Base-by-base conservation (phyloP, 2,113 vertebrate genomes). In the Acanthisitta chloris region DNA sequence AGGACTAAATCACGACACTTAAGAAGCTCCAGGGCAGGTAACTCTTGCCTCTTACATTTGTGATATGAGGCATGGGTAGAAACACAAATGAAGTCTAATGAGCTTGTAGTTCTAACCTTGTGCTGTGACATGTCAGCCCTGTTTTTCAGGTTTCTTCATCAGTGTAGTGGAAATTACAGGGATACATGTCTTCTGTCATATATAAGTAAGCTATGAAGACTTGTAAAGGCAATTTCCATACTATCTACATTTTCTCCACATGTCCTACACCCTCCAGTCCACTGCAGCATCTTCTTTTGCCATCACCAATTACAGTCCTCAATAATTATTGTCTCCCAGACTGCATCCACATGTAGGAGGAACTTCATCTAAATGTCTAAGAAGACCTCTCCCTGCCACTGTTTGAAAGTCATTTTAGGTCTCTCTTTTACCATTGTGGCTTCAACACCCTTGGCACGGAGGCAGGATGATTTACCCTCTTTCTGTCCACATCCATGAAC, bases 381-480 rank as follows among this genome's bases (percentile, higher is more conserved):
- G 40, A 52, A 64, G 49, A 74, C 29, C 9, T 87, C 48, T 55
- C 51, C 28, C 51, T 62, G 20, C 48, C 48, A 79, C 33, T 42
- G 46, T 80, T 70, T 79, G 31, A 38, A 82, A 70, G 71, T 66
- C 2, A 66, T 74, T 94, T 94, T 62, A 78, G 28, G 59, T 31
- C 14, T 88, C 12, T 15, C 55, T 81, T 82, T 91, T 48, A 86
- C 42, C 42, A 62, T 24, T 86, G 25, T 16, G 8, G 10, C 42
- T 88, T 79, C 55, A 82, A 66, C 16, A 24, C 16, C 38, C 70
- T 48, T 51, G 66, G n/a, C 31, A 82, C 17, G 79, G 46, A 86
- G 42, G 36, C 16, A 51, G 14, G 42, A 38, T 74, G 55, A 57
- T 59, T 85, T 45, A 61, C 40, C 6, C 36, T 70, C 13, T 54